Evolutionary conservation across 2,888 invertebrate species (phyloP).

Genomic region (Brenthis ino): DNA sequence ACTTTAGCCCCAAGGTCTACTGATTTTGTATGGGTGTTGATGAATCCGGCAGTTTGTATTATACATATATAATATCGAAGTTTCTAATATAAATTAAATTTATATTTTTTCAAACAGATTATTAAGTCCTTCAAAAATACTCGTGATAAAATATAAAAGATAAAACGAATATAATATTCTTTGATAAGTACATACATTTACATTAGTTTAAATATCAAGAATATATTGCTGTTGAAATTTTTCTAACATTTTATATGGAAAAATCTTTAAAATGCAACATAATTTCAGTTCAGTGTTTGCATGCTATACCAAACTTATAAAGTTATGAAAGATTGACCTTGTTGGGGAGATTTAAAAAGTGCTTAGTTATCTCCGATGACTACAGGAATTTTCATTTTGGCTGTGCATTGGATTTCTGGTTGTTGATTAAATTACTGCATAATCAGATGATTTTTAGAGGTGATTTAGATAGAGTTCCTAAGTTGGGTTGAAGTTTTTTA

Average conservation of each 20-base stretch:
- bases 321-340: constrained; percentile 43
- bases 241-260: constrained; percentile 41
- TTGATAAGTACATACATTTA: not conserved
- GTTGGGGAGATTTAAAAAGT: constrained; percentile 32
- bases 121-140: too few relatives aligned
- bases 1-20: too few relatives aligned
- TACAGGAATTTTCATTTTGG: not conserved
- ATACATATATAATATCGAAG: too few relatives aligned
- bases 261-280: constrained; percentile 42
- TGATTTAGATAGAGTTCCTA: too few relatives aligned
- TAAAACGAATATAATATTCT: too few relatives aligned
- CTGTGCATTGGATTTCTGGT: not conserved
- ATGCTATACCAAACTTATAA: constrained; percentile 41
- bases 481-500: too few relatives aligned
- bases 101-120: too few relatives aligned
- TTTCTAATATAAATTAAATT: too few relatives aligned
- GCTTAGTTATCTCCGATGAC: constrained; percentile 6
- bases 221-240: not conserved
- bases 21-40: too few relatives aligned
- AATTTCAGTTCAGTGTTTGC: constrained; percentile 41
- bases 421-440: not conserved
- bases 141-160: too few relatives aligned
- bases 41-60: too few relatives aligned
- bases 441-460: too few relatives aligned
- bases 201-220: not conserved